Evolutionary conservation across 2,888 invertebrate species (phyloP).

Genomic region (Leistus spinibarbis): DNA sequence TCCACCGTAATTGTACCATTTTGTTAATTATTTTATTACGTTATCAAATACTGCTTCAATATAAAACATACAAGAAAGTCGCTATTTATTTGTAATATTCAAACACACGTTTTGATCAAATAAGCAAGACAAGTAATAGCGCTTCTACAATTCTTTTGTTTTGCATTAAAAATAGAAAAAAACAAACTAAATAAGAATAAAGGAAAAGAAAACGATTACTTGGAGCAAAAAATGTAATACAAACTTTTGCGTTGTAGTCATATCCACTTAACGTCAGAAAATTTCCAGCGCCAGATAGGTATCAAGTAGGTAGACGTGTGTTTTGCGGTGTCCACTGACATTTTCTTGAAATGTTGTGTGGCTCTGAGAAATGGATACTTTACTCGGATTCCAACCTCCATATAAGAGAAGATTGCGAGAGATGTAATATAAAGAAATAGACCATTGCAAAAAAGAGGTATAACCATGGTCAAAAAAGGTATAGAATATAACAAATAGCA

Average conservation of each 20-base stretch:
- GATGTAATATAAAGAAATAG: not conserved
- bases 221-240: not conserved
- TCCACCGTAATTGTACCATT: too few relatives aligned
- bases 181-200: not conserved
- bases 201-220: not conserved
- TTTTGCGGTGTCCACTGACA: not conserved
- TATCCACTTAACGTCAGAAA: not conserved
- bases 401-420: not conserved
- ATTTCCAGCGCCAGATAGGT: not conserved
- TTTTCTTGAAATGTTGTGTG: not conserved
- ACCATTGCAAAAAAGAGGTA: not conserved
- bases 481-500: too few relatives aligned
- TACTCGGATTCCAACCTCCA: not conserved
- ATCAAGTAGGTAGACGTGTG: not conserved
- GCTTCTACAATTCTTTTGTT: too few relatives aligned
- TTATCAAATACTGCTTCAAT: too few relatives aligned
- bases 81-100: too few relatives aligned
- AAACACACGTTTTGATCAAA: too few relatives aligned
- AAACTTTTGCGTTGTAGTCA: not conserved
- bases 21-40: too few relatives aligned
- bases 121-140: too few relatives aligned
- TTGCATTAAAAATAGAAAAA: too few relatives aligned
- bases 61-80: too few relatives aligned
- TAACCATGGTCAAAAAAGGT: too few relatives aligned
- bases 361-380: not conserved